Base-by-base conservation (phyloP, 2,888 invertebrate genomes). In the Portevinia maculata region DNA sequence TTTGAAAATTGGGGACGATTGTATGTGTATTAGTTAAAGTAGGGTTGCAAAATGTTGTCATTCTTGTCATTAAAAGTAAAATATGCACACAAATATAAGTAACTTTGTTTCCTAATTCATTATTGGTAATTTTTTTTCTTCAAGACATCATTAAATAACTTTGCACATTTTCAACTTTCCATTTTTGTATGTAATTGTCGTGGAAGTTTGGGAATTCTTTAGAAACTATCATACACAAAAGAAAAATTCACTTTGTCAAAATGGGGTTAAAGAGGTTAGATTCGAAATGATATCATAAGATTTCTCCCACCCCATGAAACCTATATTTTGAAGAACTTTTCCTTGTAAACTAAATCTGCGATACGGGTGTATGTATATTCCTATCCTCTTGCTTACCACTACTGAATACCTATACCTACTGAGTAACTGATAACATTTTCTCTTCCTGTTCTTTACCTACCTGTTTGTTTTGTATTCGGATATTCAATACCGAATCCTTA, bases 181-280 rank as follows among this genome's bases (percentile, higher is more conserved):
- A 9, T 3, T n/a, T 5, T 3, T 34, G 34, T 11, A 34, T 6
- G 11, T 4, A 39, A 39, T 15, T 9, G 24, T 13, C n/a, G 4
- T 39, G 39, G 3, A 1, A 4, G 4, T 39, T 13, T 39, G 39
- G 13, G 9, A 1, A 3, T 17, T 1, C 19, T 17, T 48, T 52
- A 9, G 1, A 9, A 17, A 28, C 8, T 9, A 34, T 15, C 57
- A 50, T 69, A 57, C 57, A 37, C 57, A 39, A 30, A 30, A 50
- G 13, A 28, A 1, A 39, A n/a, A 15, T 34, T 15, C 15, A 9
- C 2, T 19, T 15, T 46, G n/a, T 15, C 24, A 39, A 17, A 24
- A 24, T 24, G 24, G 24, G 19, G 39, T 13, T 41, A 57, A 39
- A 48, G 30, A n/a, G n/a, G n/a, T n/a, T n/a, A n/a, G n/a, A 28